Percentiles rank a stretch among this genome's conserved stretches.
These are phyloP conservation scores for Elysia crispata DNA, from an alignment of 2,888 invertebrate genomes.

Conservation along the genomic window DNA sequence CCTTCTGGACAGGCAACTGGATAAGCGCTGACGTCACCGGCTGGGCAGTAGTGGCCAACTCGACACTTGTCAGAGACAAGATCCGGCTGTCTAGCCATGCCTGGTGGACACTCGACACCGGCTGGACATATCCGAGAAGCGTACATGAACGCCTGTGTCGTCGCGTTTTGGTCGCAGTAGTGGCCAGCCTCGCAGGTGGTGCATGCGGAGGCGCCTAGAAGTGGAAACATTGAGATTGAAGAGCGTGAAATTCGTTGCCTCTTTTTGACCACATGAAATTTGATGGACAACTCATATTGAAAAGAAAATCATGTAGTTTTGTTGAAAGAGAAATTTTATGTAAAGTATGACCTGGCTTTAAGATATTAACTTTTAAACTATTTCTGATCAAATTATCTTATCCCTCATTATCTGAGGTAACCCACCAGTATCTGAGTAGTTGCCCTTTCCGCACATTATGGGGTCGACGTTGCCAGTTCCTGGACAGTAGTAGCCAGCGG, in stretches of 20 bases:
- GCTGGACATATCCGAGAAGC: conserved; percentile 66
- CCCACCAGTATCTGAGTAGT: conserved; percentile 64
- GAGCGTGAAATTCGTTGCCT: too few relatives aligned
- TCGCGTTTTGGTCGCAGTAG: conserved; percentile 72
- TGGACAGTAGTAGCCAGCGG: conserved; percentile 75
- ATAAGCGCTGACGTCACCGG: conserved; percentile 72
- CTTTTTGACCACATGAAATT: too few relatives aligned
- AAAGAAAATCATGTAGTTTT: too few relatives aligned
- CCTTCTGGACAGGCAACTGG: conserved; percentile 75
- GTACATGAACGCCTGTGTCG: conserved; percentile 63
- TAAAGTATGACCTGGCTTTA: too few relatives aligned
- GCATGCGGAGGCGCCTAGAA: conserved; percentile 62
- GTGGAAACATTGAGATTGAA: conserved; percentile 32
- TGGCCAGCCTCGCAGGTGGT: conserved; percentile 68
- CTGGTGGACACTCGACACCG: conserved; percentile 72
- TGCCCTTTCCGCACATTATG: conserved; percentile 72
- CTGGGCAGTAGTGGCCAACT: conserved; percentile 73
- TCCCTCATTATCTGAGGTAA: too few relatives aligned
- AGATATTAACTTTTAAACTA: too few relatives aligned
- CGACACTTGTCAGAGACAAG: conserved; percentile 66
- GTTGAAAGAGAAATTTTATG: too few relatives aligned
- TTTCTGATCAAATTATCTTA: too few relatives aligned
- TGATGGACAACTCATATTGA: too few relatives aligned
- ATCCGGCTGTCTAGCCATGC: conserved; percentile 70
- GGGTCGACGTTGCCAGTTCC: conserved; percentile 63